Percentiles rank a stretch among this genome's conserved stretches.
These are phyloP conservation scores for Eupithecia tripunctaria DNA, from an alignment of 2,888 invertebrate species.

Conservation along the genomic window DNA sequence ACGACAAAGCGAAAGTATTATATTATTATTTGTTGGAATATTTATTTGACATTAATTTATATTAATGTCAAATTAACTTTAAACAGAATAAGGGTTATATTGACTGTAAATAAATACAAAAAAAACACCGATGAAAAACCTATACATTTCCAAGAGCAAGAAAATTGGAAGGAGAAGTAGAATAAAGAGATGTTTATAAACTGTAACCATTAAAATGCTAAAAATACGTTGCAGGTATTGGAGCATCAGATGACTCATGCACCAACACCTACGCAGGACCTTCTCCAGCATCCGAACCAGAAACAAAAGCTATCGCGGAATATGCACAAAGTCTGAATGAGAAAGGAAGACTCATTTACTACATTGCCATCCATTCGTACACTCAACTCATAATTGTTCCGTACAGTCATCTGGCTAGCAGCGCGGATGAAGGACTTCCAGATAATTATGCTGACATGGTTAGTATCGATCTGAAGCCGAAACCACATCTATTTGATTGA, in stretches of 20 bases:
- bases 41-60: neutral
- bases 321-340: slow-evolving; percentile 60
- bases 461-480: slow-evolving; percentile 34
- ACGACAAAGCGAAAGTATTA: too few species aligned
- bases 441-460: slow-evolving; percentile 75
- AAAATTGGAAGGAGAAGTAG: too few species aligned
- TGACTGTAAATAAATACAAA: neutral
- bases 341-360: slow-evolving; percentile 69
- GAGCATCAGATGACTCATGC: slow-evolving; percentile 77
- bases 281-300: slow-evolving; percentile 81
- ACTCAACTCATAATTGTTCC: slow-evolving; percentile 82
- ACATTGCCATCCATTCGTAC: slow-evolving; percentile 84
- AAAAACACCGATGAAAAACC: neutral
- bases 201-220: neutral
- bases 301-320: slow-evolving; percentile 70
- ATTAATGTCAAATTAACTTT: too few species aligned
- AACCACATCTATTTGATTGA: too few species aligned
- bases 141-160: neutral
- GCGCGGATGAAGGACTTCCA: slow-evolving; percentile 47
- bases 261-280: slow-evolving; percentile 81
- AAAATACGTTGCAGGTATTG: slow-evolving; percentile 58
- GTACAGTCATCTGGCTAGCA: slow-evolving; percentile 67
- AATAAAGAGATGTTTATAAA: too few species aligned
- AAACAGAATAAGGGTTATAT: neutral
- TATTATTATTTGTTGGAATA: too few species aligned